Evolutionary conservation across 2,797 vertebrate genomes (phyloP), one percentile per base, ranked within the genome.

Genomic region (Chaunax sp.): DNA sequence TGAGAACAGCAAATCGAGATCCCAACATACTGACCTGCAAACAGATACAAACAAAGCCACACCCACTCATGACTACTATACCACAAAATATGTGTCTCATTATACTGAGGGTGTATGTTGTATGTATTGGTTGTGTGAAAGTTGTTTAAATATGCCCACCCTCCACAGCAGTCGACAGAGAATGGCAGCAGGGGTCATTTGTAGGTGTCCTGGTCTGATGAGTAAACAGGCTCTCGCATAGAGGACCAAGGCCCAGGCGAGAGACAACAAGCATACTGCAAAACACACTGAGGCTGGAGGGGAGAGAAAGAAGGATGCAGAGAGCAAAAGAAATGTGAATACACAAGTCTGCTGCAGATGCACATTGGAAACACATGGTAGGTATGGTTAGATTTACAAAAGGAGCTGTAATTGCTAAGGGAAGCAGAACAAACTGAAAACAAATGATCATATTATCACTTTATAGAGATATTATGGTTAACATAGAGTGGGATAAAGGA

Each of bases 131-230:
- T 54, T 49, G 19, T 40, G 22, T 3, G 5, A 61, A 41, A 6
- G 23, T 33, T 56, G 18, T 57, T 51, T 12, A 46, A 71, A 70
- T 23, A 18, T 57, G 26, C 82, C 30, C 20, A 89, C 94, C 90
- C 96, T 93, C 96, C 96, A 97, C 28, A 97, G 88, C 57, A 96
- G 92, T 82, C 95, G 94, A 86, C 95, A 97, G 69, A 96, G 77
- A 28, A 97, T 81, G 67, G 95, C 92, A 0, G 89, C 65, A 0
- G 95, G 93, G 0, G 93, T 95, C 22, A 88, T 89, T 11, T 88
- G 85, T 11, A 92, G 78, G 74, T 93, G 94, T 6, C 95, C 93
- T 0, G 93, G 95, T 85, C 92, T 94, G 82, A 97, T 63, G 78
- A 93, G 89, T 12, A 85, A 91, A 69, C 92, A 71, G 61, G 92